A percentile compares a stretch with the other conserved stretches of the same genome.
These are phyloP conservation scores for Gobionotothen gibberifrons DNA, from an alignment of 2,797 vertebrate genomes.

Conservation along the genomic window DNA sequence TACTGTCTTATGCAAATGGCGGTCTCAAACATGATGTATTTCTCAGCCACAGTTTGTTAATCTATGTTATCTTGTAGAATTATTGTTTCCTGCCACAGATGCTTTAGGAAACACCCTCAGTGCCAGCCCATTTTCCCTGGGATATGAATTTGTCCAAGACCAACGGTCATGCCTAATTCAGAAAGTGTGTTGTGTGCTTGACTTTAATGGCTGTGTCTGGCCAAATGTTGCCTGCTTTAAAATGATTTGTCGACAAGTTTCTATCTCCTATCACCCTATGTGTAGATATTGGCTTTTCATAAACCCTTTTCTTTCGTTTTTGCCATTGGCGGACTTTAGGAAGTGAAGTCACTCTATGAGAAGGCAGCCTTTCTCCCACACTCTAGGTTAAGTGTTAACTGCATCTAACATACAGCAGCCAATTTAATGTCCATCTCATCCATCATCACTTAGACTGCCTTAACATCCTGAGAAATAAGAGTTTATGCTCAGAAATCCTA, in stretches of 20 bases:
- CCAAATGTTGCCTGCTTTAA: not conserved
- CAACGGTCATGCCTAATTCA: not conserved
- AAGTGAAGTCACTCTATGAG: not conserved
- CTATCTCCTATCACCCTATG: not conserved
- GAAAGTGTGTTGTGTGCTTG: not conserved
- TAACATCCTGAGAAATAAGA: not conserved
- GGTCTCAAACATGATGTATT: slow-evolving; percentile 15
- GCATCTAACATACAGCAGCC: not conserved
- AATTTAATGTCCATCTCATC: not conserved
- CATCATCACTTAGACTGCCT: not conserved
- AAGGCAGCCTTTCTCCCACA: not conserved
- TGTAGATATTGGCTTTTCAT: not conserved
- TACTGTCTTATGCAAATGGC: slow-evolving; percentile 44
- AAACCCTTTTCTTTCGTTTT: not conserved
- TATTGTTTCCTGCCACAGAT: not conserved
- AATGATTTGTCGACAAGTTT: not conserved
- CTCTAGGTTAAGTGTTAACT: not conserved
- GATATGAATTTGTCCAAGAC: not conserved
- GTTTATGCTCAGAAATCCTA: not conserved
- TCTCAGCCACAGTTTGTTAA: not conserved
- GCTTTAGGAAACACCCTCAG: slow-evolving; percentile 7
- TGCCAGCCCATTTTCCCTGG: not conserved
- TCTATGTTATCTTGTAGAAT: slow-evolving; percentile 23
- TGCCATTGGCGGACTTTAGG: not conserved
- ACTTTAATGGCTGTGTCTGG: not conserved